Percentiles rank a stretch among this genome's conserved stretches.
Evolutionary conservation across 2,113 vertebrate genomes (phyloP).

Genomic region (Ciconia boyciana): DNA sequence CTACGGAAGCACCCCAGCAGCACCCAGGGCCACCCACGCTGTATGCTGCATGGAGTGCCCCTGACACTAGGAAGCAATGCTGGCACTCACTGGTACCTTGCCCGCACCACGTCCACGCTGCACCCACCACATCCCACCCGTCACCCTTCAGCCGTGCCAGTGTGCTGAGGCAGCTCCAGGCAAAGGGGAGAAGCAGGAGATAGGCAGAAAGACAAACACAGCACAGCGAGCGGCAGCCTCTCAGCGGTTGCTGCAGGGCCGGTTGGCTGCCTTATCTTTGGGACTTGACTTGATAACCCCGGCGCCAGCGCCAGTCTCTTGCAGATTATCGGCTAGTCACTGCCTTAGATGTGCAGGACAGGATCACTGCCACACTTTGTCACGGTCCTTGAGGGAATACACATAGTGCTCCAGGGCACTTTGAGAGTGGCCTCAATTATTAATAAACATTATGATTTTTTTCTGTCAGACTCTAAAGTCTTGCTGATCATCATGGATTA

Average conservation of each 20-base stretch:
- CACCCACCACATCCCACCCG: fast-evolving
- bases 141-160: neutral
- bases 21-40: fast-evolving
- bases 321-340: neutral
- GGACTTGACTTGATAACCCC: conserved; percentile 34
- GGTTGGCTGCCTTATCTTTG: conserved; percentile 4
- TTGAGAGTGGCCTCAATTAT: conserved; percentile 17
- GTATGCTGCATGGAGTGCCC: neutral
- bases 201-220: neutral
- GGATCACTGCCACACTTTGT: conserved; percentile 34
- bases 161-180: neutral
- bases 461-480: neutral
- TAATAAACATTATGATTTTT: conserved; percentile 4
- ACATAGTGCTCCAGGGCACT: neutral
- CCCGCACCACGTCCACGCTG: fast-evolving
- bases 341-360: conserved; percentile 32
- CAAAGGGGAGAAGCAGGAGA: neutral
- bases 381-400: neutral
- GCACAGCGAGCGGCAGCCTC: neutral
- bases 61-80: neutral
- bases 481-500: conserved; percentile 9
- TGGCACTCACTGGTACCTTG: neutral
- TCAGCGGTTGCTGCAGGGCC: neutral
- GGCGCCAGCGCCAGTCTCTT: neutral
- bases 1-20: neutral